A percentile compares a stretch with the other conserved stretches of the same genome.
These are phyloP conservation scores for Terebella lapidaria DNA, from an alignment of 2,888 invertebrate genomes.

Conservation along the genomic window DNA sequence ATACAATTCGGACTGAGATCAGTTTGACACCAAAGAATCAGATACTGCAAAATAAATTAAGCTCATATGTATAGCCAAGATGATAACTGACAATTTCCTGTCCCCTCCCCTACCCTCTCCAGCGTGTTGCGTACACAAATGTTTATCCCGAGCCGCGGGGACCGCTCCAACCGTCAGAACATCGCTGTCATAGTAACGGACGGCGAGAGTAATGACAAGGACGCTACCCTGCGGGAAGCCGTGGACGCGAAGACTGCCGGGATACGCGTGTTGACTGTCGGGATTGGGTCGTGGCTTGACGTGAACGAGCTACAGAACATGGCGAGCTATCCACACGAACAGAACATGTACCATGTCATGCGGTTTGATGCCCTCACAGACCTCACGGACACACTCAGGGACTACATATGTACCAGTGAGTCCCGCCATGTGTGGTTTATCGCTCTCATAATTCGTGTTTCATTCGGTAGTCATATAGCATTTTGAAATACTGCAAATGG, in stretches of 20 bases:
- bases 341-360: conserved; percentile 10
- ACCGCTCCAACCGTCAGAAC: background rate
- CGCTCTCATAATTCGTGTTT: no score
- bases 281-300: conserved; percentile 20
- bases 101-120: no score
- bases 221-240: background rate
- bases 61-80: no score
- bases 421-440: no score
- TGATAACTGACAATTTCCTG: no score
- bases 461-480: no score
- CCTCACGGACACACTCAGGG: background rate
- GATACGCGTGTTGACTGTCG: conserved; percentile 14
- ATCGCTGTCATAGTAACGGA: conserved; percentile 5
- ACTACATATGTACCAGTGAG: background rate
- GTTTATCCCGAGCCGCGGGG: background rate
- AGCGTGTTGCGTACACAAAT: background rate
- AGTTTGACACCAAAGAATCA: no score
- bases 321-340: conserved; percentile 13
- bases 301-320: conserved; percentile 15
- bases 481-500: no score
- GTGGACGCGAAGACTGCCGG: conserved; percentile 7
- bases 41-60: no score
- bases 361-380: conserved; percentile 11
- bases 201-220: conserved; percentile 6
- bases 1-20: no score